These are phyloP conservation scores for Donacobius atricapilla DNA, from an alignment of 2,113 vertebrate species.

Conservation along the genomic window DNA sequence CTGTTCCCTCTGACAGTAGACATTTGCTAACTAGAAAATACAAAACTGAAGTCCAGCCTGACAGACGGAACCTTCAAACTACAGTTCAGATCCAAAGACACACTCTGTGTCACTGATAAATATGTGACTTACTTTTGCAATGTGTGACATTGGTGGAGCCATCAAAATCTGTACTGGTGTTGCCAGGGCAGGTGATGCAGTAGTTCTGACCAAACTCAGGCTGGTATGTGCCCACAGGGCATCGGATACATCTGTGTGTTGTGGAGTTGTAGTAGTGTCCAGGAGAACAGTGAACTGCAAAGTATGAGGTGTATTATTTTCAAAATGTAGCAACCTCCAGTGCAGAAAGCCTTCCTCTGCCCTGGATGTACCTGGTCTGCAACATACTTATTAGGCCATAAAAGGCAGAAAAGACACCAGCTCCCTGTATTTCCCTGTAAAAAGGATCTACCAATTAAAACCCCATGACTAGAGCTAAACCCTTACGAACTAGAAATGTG, in stretches of 20 bases:
- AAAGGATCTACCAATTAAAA: neutral
- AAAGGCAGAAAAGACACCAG: neutral
- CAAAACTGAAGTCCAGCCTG: neutral
- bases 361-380: neutral
- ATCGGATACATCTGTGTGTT: slow-evolving; percentile 79
- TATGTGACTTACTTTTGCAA: slow-evolving; percentile 78
- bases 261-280: slow-evolving; percentile 81
- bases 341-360: neutral
- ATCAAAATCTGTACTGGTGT: slow-evolving; percentile 84
- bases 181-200: slow-evolving; percentile 79
- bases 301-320: neutral
- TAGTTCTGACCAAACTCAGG: slow-evolving; percentile 83
- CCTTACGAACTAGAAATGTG: fast-evolving
- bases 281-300: slow-evolving; percentile 81
- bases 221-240: slow-evolving; percentile 79
- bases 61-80: neutral
- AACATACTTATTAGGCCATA: neutral
- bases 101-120: fast-evolving
- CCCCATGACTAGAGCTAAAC: neutral
- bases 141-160: slow-evolving; percentile 82
- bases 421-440: neutral
- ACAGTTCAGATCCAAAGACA: neutral
- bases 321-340: neutral
- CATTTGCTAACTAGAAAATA: neutral
- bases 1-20: neutral